Evolutionary conservation across 2,113 vertebrate species (phyloP).

Genomic region (Esox niger): DNA sequence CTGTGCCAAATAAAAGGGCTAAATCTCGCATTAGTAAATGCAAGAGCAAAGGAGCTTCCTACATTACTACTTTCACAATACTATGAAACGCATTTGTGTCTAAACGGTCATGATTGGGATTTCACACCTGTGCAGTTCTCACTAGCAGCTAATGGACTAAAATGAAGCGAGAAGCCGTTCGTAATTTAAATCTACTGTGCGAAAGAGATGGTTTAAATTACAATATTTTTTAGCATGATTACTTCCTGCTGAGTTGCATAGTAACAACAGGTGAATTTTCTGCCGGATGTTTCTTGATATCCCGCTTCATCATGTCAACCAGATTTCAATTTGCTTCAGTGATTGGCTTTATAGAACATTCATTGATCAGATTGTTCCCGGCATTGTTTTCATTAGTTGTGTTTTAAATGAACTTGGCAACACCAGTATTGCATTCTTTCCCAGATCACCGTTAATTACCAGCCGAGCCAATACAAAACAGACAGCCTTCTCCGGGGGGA

Average conservation of each 20-base stretch:
- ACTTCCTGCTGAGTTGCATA: constrained; percentile 28
- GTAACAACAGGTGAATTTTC: constrained; percentile 12
- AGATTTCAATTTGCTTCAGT: background rate
- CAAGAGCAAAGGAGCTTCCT: constrained; percentile 33
- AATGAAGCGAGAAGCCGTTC: constrained; percentile 21
- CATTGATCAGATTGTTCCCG: background rate
- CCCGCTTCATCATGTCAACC: constrained; percentile 8
- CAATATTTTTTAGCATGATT: constrained; percentile 31
- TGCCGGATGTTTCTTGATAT: constrained; percentile 16
- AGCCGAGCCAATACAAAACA: background rate
- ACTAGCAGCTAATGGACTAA: constrained; percentile 23
- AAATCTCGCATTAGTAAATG: constrained; percentile 42
- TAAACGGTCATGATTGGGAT: constrained; percentile 38
- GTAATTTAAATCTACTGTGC: constrained; percentile 24
- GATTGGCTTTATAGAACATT: background rate
- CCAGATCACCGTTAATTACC: background rate
- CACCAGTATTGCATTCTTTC: background rate
- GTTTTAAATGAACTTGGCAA: background rate
- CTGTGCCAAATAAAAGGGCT: constrained; percentile 29
- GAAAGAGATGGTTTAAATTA: constrained; percentile 34
- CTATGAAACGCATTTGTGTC: constrained; percentile 32
- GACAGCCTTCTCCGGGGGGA: no score
- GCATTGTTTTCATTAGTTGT: background rate
- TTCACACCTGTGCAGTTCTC: constrained; percentile 30
- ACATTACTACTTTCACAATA: constrained; percentile 34